Percentiles rank a stretch among this genome's conserved stretches.
Conservation (phyloP, 2,888 invertebrate genomes). For the Amphimallon solstitiale region DNA sequence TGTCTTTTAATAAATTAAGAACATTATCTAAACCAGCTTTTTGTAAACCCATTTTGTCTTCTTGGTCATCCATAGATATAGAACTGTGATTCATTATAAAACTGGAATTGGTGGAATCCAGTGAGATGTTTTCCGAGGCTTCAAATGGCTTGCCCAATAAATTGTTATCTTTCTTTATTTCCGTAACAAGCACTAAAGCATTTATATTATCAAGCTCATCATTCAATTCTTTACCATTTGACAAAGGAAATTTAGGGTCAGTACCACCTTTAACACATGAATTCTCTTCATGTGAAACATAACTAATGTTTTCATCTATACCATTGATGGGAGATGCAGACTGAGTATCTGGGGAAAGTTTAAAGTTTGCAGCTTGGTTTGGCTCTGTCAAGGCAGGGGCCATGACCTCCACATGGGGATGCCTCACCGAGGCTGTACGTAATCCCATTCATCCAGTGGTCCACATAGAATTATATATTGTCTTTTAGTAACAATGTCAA, state of each 20-base stretch:
- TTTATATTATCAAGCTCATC: slow-evolving; percentile 52
- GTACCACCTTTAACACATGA: slow-evolving; percentile 34
- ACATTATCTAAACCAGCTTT: slow-evolving; percentile 69
- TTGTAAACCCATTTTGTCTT: slow-evolving; percentile 63
- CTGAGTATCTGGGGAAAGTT: slow-evolving; percentile 59
- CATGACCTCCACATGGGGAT: slow-evolving; percentile 81
- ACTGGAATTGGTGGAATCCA: slow-evolving; percentile 38
- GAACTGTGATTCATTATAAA: slow-evolving; percentile 66
- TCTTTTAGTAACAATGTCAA: slow-evolving; percentile 42
- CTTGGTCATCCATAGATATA: slow-evolving; percentile 69
- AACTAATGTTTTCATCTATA: slow-evolving; percentile 47
- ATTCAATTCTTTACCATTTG: slow-evolving; percentile 41
- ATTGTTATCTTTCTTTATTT: slow-evolving; percentile 52
- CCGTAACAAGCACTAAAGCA: slow-evolving; percentile 53
- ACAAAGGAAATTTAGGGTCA: slow-evolving; percentile 34
- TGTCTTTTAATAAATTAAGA: slow-evolving; percentile 66
- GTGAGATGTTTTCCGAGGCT: slow-evolving; percentile 54
- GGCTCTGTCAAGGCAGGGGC: slow-evolving; percentile 93
- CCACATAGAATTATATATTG: slow-evolving; percentile 48
- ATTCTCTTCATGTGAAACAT: slow-evolving; percentile 32
- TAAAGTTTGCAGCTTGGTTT: slow-evolving; percentile 65
- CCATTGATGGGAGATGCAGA: slow-evolving; percentile 54
- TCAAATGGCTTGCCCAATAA: slow-evolving; percentile 47
- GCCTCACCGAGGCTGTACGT: slow-evolving; percentile 67
- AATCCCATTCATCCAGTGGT: slow-evolving; percentile 66